Conservation (phyloP, 2,113 vertebrate species). For the Peromyscus leucopus region DNA sequence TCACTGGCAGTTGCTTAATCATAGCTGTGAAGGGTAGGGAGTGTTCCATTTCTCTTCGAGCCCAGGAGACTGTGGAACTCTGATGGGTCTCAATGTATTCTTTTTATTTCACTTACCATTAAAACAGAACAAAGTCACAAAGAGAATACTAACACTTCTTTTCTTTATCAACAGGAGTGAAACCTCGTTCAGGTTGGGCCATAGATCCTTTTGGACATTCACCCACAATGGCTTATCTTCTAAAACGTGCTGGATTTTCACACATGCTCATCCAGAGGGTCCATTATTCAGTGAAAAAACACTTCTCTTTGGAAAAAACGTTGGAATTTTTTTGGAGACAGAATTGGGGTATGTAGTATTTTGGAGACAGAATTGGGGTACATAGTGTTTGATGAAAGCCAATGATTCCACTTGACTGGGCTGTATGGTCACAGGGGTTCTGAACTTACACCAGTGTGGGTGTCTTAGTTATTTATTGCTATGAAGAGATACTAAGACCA, state of each 20-base stretch:
- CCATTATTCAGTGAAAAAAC: slow-evolving; percentile 95
- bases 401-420: slow-evolving; percentile 13
- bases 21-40: too few species aligned
- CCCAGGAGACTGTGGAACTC: background rate
- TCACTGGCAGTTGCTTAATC: background rate
- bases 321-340: slow-evolving; percentile 97
- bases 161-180: slow-evolving; percentile 89
- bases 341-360: slow-evolving; percentile 92
- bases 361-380: slow-evolving; percentile 97
- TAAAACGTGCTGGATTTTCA: slow-evolving; percentile 92
- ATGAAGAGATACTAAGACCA: background rate
- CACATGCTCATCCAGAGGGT: slow-evolving; percentile 95
- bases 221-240: slow-evolving; percentile 95
- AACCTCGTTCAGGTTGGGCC: slow-evolving; percentile 92
- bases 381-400: slow-evolving; percentile 62
- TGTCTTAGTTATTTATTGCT: background rate
- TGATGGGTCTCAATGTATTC: background rate
- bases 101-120: slow-evolving; percentile 26
- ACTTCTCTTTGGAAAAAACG: slow-evolving; percentile 90
- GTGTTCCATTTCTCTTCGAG: background rate
- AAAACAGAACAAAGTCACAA: background rate
- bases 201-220: slow-evolving; percentile 96
- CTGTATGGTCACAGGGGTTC: background rate
- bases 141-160: slow-evolving; percentile 16
- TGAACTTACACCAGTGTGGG: background rate